These are phyloP conservation scores for Megaptera novaeangliae DNA, from an alignment of 2,113 vertebrate species.

Conservation along the genomic window DNA sequence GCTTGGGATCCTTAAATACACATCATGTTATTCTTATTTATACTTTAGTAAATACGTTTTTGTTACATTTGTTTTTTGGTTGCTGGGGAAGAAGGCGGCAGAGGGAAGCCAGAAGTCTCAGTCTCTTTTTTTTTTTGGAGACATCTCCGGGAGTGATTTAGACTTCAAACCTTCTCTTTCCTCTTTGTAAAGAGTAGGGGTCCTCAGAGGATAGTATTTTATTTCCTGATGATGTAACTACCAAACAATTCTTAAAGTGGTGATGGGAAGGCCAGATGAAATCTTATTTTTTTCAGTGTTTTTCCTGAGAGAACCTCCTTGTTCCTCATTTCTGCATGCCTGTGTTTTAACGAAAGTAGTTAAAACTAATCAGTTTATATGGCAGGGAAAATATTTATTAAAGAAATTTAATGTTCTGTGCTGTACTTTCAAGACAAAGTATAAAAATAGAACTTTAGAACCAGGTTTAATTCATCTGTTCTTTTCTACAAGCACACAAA, in stretches of 20 bases:
- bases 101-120: background rate
- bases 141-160: conserved; percentile 52
- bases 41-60: conserved; percentile 27
- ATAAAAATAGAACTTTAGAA: conserved; percentile 62
- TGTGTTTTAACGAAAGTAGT: conserved; percentile 76
- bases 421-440: conserved; percentile 55
- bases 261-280: conserved; percentile 89
- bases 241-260: conserved; percentile 86
- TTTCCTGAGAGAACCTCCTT: conserved; percentile 72
- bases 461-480: conserved; percentile 46
- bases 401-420: conserved; percentile 62
- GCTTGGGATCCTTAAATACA: background rate
- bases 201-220: conserved; percentile 84
- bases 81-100: background rate
- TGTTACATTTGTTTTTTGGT: background rate
- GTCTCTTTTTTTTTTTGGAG: background rate
- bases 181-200: conserved; percentile 79
- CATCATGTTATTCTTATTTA: background rate
- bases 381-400: conserved; percentile 66
- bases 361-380: conserved; percentile 72
- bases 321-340: conserved; percentile 47
- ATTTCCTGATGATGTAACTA: conserved; percentile 89
- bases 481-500: background rate
- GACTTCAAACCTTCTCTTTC: conserved; percentile 68
- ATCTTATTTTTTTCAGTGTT: conserved; percentile 72